phyloP scores from a whole-genome alignment of 1,140 invertebrate species.

The Holcopasites calliopsidis region DNA sequence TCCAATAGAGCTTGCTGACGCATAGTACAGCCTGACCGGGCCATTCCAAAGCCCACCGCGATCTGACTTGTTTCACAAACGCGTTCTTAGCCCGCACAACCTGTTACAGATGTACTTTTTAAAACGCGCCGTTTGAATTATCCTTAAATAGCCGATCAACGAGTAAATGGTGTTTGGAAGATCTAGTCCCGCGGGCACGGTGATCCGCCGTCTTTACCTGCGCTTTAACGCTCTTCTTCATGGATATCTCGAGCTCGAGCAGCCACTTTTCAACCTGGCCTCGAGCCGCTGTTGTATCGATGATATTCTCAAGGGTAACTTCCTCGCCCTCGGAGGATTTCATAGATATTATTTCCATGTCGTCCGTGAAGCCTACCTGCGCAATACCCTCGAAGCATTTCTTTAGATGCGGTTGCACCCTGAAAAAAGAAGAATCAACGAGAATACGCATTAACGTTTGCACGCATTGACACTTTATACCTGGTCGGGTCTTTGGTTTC shows the following conservation, averaged over 20 bases:
- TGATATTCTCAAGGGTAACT: conserved; percentile 87
- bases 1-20: conserved; percentile 94
- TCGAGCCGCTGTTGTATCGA: conserved; percentile 92
- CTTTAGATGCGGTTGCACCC: conserved; percentile 98
- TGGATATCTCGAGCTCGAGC: conserved; percentile 92
- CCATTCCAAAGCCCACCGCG: conserved; percentile 93
- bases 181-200: no score
- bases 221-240: conserved; percentile 93
- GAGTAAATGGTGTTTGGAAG: no score
- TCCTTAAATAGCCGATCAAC: no score
- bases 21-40: conserved; percentile 94
- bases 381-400: conserved; percentile 98
- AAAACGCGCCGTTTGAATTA: no score
- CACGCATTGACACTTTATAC: conserved; percentile 72
- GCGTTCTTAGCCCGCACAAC: conserved; percentile 82
- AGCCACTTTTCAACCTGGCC: conserved; percentile 99
- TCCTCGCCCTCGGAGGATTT: conserved; percentile 93
- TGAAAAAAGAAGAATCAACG: not conserved
- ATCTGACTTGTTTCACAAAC: conserved; percentile 84
- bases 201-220: conserved; percentile 77
- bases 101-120: conserved; percentile 51
- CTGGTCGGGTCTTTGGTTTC: conserved; percentile 97
- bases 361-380: conserved; percentile 91
- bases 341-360: conserved; percentile 94
- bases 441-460: no score